Percentiles rank a stretch among this genome's conserved stretches.
phyloP scores from a whole-genome alignment of 2,113 vertebrate species.

The Pseudorasbora parva region DNA sequence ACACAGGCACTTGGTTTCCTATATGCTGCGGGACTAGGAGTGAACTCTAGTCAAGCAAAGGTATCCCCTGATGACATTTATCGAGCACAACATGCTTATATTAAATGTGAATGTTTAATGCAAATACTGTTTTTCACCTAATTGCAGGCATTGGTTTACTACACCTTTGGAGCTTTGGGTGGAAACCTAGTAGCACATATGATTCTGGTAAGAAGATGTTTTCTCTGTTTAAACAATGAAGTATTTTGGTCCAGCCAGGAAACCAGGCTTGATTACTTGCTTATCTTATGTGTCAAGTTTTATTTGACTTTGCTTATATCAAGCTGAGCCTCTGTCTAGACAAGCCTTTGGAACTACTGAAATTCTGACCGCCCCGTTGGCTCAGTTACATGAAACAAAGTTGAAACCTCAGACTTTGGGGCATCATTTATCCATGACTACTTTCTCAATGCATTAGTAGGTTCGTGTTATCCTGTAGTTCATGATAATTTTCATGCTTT shows the following conservation, averaged over 20 bases:
- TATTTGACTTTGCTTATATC: conserved; percentile 2
- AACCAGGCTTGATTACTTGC: background rate
- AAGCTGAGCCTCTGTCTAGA: background rate
- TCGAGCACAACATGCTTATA: background rate
- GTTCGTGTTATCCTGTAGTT: background rate
- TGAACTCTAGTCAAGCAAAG: conserved; percentile 99
- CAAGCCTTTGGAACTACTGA: background rate
- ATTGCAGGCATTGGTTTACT: conserved; percentile 92
- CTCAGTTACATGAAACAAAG: conserved; percentile 18
- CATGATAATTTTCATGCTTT: background rate
- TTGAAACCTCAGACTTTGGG: background rate
- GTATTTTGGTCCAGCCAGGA: background rate
- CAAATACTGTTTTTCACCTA: background rate
- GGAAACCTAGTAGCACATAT: conserved; percentile 95
- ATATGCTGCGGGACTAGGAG: conserved; percentile 93
- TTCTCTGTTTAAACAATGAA: background rate
- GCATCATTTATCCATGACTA: conserved; percentile 20
- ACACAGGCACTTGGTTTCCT: conserved; percentile 94
- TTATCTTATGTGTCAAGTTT: background rate
- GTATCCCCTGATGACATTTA: conserved; percentile 69
- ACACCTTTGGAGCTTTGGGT: conserved; percentile 95
- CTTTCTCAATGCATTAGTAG: background rate
- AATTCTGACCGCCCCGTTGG: background rate
- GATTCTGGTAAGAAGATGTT: conserved; percentile 87
- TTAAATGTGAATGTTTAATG: background rate